These are phyloP conservation scores for Hemithea aestivaria DNA, from an alignment of 2,888 invertebrate species.

Conservation along the genomic window DNA sequence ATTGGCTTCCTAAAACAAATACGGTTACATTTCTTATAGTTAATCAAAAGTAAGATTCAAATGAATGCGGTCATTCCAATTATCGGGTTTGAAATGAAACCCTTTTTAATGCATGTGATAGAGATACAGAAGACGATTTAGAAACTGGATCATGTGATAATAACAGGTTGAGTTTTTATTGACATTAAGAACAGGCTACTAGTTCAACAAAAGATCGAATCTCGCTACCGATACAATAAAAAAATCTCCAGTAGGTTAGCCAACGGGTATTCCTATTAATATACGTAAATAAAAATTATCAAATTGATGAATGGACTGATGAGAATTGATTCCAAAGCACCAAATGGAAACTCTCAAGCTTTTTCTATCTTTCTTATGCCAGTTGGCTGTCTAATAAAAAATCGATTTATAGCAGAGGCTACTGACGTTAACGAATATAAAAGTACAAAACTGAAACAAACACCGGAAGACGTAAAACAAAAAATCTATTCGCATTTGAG, in stretches of 20 bases:
- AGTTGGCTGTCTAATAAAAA: conserved; percentile 24
- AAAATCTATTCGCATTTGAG: too few relatives aligned
- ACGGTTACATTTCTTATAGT: conserved; percentile 13
- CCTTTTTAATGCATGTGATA: conserved; percentile 23
- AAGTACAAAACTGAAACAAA: conserved; percentile 33
- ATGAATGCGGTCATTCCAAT: conserved; percentile 23
- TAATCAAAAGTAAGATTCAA: conserved; percentile 18
- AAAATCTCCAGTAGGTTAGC: conserved; percentile 4
- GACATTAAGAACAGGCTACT: conserved; percentile 25
- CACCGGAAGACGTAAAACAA: conserved; percentile 34
- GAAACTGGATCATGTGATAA: conserved; percentile 25
- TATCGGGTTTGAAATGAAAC: conserved; percentile 19
- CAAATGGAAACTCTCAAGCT: too few relatives aligned
- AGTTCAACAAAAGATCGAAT: conserved; percentile 23
- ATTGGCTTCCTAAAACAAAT: conserved; percentile 22
- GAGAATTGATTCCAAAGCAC: too few relatives aligned
- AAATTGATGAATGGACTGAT: too few relatives aligned
- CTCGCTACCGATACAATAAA: conserved; percentile 5
- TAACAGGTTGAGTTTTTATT: conserved; percentile 25
- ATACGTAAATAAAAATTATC: too few relatives aligned
- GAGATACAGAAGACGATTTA: conserved; percentile 23
- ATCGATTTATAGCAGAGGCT: conserved; percentile 23
- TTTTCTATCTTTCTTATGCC: neutral
- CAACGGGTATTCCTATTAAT: too few relatives aligned
- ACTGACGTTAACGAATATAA: conserved; percentile 27